A percentile compares a stretch with the other conserved stretches of the same genome.
Evolutionary conservation across 2,797 vertebrate species (phyloP).

Genomic region (Catamblyrhynchus diadema): DNA sequence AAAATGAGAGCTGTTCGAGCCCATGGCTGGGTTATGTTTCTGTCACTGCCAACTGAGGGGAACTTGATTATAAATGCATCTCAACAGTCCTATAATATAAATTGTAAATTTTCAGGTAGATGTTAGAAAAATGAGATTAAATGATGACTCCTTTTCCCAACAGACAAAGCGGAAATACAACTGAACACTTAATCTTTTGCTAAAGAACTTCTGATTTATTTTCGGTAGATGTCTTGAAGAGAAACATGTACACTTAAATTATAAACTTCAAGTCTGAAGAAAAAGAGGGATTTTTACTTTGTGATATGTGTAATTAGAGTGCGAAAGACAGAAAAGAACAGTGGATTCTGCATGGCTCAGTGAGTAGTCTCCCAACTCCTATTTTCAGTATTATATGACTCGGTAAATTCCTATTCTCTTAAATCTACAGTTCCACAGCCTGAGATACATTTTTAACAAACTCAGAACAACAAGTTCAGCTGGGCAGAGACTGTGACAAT

Average conservation of each 20-base stretch:
- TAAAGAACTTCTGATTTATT: not conserved
- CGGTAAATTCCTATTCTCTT: slow-evolving; percentile 16
- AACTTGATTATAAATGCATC: not conserved
- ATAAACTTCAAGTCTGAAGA: not conserved
- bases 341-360: not conserved
- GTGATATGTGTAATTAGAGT: not conserved
- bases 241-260: not conserved
- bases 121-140: not conserved
- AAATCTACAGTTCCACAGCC: not conserved
- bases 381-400: not conserved
- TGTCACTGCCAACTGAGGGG: not conserved
- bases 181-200: not conserved
- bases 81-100: not conserved
- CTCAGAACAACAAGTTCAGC: not conserved
- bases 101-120: not conserved
- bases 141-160: not conserved
- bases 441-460: not conserved
- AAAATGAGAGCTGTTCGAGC: not conserved
- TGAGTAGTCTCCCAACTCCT: not conserved
- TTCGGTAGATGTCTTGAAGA: not conserved
- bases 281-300: not conserved
- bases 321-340: not conserved
- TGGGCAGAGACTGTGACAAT: not conserved
- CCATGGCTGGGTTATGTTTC: not conserved
- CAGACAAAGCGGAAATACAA: not conserved